Evolutionary conservation across 2,797 vertebrate species (phyloP).

Genomic region (Ataeniobius toweri): DNA sequence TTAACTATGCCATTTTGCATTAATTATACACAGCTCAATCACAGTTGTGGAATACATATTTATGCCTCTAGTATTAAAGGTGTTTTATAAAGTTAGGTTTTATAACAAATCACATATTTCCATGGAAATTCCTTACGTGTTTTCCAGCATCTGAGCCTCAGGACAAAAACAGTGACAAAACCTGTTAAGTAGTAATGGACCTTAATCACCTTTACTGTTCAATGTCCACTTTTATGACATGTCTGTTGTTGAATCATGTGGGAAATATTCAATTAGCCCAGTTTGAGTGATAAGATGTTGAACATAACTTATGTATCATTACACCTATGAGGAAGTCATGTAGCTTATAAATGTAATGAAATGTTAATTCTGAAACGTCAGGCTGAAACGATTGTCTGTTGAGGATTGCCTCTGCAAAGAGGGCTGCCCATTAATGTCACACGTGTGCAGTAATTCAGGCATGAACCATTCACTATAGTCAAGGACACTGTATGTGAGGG

Average conservation of each 20-base stretch:
- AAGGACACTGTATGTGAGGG: constrained; percentile 32
- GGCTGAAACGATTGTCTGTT: constrained; percentile 30
- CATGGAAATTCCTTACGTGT: background rate
- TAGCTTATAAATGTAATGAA: constrained; percentile 63
- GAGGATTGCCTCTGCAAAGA: constrained; percentile 17
- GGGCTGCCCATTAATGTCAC: constrained; percentile 43
- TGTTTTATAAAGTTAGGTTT: background rate
- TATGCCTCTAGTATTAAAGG: constrained; percentile 9
- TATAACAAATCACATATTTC: background rate
- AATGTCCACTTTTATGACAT: constrained; percentile 48
- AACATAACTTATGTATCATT: constrained; percentile 65
- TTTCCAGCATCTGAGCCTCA: background rate
- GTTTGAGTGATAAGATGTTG: constrained; percentile 61
- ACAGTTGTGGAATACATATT: background rate
- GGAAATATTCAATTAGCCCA: constrained; percentile 58
- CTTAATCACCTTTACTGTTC: constrained; percentile 31
- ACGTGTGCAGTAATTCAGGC: constrained; percentile 30
- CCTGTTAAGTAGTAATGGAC: constrained; percentile 11
- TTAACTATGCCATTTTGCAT: constrained; percentile 28
- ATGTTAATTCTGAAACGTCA: constrained; percentile 55
- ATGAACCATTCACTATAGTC: constrained; percentile 22
- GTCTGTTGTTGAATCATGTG: constrained; percentile 55
- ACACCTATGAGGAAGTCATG: constrained; percentile 28
- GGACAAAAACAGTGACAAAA: constrained; percentile 28
- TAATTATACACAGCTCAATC: constrained; percentile 9